Evolutionary conservation across 2,113 vertebrate species (phyloP), one percentile per base, ranked within the genome.

Genomic region (Leptobrachium ailaonicum): DNA sequence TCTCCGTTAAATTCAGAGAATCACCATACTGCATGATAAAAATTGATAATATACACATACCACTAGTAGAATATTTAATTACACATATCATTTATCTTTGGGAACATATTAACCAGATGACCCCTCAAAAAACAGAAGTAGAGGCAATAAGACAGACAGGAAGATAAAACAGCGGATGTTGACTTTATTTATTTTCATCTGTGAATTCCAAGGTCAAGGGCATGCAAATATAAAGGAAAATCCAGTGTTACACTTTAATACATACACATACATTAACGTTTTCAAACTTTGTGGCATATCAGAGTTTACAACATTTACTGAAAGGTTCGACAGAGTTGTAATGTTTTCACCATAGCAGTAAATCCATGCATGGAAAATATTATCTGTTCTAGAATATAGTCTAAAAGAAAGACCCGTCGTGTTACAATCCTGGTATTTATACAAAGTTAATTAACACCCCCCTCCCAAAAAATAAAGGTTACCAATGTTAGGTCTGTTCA

Each of bases 201-300:
- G 0, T 71, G 73, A 66, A 4, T 86, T 85, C 79, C 64, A 75
- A 47, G 64, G 84, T 82, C 81, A 74, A 50, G 83, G 88, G 87
- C 89, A 92, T 86, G 88, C 89, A 73, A 64, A 66, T 78, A 66
- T 86, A 82, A 81, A 73, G 66, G 70, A 44, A 71, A 58, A 41
- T 85, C 71, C 73, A 85, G 87, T 83, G 82, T 87, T 42, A 83
- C 75, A 76, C 85, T 9, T 73, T 41, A 80, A 12, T 85, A 11
- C 74, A 41, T 72, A 76, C 71, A 71, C 71, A 69, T 41, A 67
- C 63, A 80, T 45, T 73, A 69, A 69, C 11, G n/a, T 32, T 13
- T 64, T 56, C 2, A 43, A 76, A 76, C 41, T 32, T 50, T 53
- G 2, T 42, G 84, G 41, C 0, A 2, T 56, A 82, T n/a, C 13